Evolutionary conservation across 2,113 vertebrate genomes (phyloP), one percentile per base, ranked within the genome.

Genomic region (Microtus ochrogaster): DNA sequence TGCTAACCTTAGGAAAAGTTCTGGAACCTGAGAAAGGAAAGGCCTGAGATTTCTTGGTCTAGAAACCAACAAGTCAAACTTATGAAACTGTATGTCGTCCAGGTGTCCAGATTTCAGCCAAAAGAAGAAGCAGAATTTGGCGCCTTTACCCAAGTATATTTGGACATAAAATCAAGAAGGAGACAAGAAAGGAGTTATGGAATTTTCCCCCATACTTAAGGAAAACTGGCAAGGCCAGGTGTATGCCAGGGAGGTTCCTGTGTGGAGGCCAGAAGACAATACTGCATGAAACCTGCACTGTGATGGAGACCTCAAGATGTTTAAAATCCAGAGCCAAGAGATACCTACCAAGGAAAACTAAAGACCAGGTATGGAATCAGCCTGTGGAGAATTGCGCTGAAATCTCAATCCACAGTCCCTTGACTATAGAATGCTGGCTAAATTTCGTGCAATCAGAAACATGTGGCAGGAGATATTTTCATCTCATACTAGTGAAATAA

Each of bases 171-270:
- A n/a, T 63, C 13, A 63, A 61, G 5, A 39, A 63, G 55, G 7
- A 41, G 61, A 41, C 24, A 41, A 24, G 58, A 63, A 83, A 7
- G 3, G 13, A 14, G 0, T 83, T 83, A 41, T 41, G 13, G 33
- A 58, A 82, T 61, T 11, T 61, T 61, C 3, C 52, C 9, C 21
- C 7, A 36, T 41, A 63, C 7, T 28, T 83, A 83, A 83, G 55
- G 36, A 82, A 61, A 61, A n/a, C 13, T 61, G 36, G 7, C 26
- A 13, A 83, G 36, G 24, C 12, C 55, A 82, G n/a, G 21, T n/a
- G n/a, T 41, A 39, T 63, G 24, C 55, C 3, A 9, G 22, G 0
- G 1, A 7, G 39, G n/a, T 9, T 5, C n/a, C 21, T 26, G 12
- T 26, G 52, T 39, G 36, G 52, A 82, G 22, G 11, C 52, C 13